These are phyloP conservation scores for Holothuria scabra DNA, from an alignment of 53 echinoderm and acorn worm species.

Conservation along the genomic window DNA sequence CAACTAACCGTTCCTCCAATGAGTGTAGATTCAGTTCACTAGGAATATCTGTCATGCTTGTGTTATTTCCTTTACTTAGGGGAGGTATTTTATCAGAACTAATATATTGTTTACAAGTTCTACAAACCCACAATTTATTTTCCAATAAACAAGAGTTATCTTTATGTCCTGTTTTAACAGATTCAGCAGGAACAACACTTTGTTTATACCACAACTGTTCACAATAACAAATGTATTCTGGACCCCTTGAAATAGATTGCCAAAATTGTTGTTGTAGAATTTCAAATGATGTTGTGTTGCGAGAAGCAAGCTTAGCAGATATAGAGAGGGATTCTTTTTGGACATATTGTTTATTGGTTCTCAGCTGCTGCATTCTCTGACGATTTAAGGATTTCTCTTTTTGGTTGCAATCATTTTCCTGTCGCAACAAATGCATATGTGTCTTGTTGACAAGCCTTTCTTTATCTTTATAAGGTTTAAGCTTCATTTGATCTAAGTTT, in stretches of 20 bases:
- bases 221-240: conserved; percentile 5
- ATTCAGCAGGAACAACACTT: too few relatives aligned
- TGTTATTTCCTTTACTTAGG: conserved; percentile 8
- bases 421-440: neutral
- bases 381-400: neutral
- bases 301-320: neutral
- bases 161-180: too few relatives aligned
- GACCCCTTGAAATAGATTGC: conserved; percentile 14
- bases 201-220: too few relatives aligned
- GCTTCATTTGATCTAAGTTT: neutral
- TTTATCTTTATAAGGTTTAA: neutral
- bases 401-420: neutral
- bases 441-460: neutral
- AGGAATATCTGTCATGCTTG: conserved; percentile 4
- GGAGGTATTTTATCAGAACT: conserved; percentile 15
- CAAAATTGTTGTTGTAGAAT: neutral
- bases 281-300: neutral
- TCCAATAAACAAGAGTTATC: neutral
- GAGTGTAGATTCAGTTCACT: conserved; percentile 7
- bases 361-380: conserved; percentile 6
- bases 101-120: conserved; percentile 7
- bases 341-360: neutral
- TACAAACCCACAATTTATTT: conserved; percentile 15
- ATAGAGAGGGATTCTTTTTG: neutral
- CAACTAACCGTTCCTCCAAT: conserved; percentile 52